These are phyloP conservation scores for Archips crataeganus DNA, from an alignment of 2,888 invertebrate species.

Conservation along the genomic window DNA sequence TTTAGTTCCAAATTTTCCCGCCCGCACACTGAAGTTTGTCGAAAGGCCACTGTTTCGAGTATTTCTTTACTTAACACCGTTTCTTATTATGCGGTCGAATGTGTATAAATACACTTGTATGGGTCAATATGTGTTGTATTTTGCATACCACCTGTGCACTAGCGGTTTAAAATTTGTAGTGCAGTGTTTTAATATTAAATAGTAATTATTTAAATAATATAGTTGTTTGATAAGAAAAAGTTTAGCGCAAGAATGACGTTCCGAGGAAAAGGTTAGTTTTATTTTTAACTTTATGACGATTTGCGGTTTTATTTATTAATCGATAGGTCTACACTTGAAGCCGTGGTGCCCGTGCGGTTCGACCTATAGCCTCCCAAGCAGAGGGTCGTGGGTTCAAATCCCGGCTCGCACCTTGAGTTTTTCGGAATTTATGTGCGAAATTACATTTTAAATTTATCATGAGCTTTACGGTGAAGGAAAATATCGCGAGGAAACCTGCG, in stretches of 20 bases:
- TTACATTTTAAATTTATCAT: too few relatives aligned
- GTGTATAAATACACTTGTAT: conserved; percentile 3
- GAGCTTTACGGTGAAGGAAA: too few relatives aligned
- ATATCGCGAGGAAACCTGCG: too few relatives aligned
- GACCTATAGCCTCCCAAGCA: too few relatives aligned
- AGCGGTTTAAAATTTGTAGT: not conserved
- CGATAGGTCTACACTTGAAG: too few relatives aligned
- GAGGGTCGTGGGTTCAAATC: too few relatives aligned
- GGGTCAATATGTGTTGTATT: not conserved
- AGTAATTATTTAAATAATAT: not conserved
- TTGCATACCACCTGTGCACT: not conserved
- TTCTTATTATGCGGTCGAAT: not conserved
- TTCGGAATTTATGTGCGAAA: too few relatives aligned
- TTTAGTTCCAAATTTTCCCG: not conserved
- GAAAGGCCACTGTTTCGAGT: not conserved
- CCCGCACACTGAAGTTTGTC: not conserved
- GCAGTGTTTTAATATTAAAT: not conserved
- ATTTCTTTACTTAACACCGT: not conserved
- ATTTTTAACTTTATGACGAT: not conserved
- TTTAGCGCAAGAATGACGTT: not conserved
- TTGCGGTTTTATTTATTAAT: not conserved
- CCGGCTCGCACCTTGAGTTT: too few relatives aligned
- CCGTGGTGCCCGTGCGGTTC: too few relatives aligned
- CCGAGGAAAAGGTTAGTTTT: not conserved
- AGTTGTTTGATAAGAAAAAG: not conserved